A percentile compares a stretch with the other conserved stretches of the same genome.
phyloP scores from a whole-genome alignment of 2,888 invertebrate genomes.

The Rhabditophanes sp. region DNA sequence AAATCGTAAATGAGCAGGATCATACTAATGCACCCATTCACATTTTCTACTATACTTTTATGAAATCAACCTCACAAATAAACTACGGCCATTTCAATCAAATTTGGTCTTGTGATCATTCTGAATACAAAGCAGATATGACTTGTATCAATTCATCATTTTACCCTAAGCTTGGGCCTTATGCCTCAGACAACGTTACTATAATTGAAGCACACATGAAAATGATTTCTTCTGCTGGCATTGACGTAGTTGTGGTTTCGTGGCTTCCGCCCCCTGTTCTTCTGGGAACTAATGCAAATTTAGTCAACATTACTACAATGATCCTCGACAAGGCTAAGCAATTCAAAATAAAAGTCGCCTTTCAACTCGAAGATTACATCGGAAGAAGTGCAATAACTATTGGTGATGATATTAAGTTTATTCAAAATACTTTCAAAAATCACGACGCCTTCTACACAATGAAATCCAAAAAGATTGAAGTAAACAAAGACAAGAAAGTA shows the following conservation, averaged over 20 bases:
- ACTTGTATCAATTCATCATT: conserved; percentile 51
- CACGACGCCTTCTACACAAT: conserved; percentile 52
- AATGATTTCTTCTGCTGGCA: conserved; percentile 52
- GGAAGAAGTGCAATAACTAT: conserved; percentile 36
- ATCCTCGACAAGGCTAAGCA: conserved; percentile 43
- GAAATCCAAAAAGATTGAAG: conserved; percentile 33
- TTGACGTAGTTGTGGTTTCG: conserved; percentile 52
- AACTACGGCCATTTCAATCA: too few species aligned
- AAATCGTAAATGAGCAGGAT: too few species aligned
- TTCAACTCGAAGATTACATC: conserved; percentile 50
- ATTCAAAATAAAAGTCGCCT: conserved; percentile 44
- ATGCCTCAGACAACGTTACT: conserved; percentile 44
- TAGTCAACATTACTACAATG: conserved; percentile 14
- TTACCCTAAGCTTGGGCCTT: conserved; percentile 51
- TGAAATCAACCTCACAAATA: too few species aligned
- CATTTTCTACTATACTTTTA: too few species aligned
- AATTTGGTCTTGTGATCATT: too few species aligned
- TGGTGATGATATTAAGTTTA: conserved; percentile 44
- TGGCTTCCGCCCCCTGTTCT: conserved; percentile 48
- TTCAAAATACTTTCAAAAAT: conserved; percentile 37
- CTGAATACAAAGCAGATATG: too few species aligned
- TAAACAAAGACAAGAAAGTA: conserved; percentile 6
- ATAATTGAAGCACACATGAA: conserved; percentile 52
- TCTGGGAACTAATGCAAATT: conserved; percentile 1
- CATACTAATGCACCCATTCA: too few species aligned